Base-by-base conservation (phyloP, 1,140 invertebrate species). In the Drosophila orena region DNA sequence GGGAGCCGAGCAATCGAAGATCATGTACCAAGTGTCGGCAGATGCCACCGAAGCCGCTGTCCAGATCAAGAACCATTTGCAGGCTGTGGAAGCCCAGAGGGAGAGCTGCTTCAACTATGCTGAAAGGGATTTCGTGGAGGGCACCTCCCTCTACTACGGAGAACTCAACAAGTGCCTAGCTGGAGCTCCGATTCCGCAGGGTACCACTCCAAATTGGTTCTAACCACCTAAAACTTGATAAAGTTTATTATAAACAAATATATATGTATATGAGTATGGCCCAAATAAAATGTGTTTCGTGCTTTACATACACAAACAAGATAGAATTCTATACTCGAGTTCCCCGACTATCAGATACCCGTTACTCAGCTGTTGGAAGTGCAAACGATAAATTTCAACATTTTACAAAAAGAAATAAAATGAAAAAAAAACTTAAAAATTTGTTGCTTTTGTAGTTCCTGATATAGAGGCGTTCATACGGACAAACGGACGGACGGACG, bases 1-100 rank as follows among this genome's bases (percentile, higher is more conserved):
- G 83, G 70, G 65, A 4, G 44, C 66, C 11, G 62, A 83, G 1
- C n/a, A 73, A n/a, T 72, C 83, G 4, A 88, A 70, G 27, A 15
- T 37, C 4, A 37, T 88, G 61, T 88, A 77, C 40, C 12, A 11
- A 2, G 40, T 83, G 1, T 88, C 83, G 10, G 46, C 70, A 3
- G 22, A 56, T 56, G 75, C 84, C 6, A 57, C 42, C 2, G 49
- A 77, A n/a, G n/a, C 42, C 0, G 55, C 52, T 7, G 15, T 54
- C 0, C 38, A 38, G 14, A 46, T 88, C 6, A 57, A 61, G 17
- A 34, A 61, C 5, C 22, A n/a, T 6, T 60, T 81, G 12, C 20
- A 20, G 12, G 4, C 38, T 0, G 24, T 77, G 10, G 62, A 73
- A 2, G 60, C 15, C 10, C 8, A 43, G 5, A 15, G 27, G 40